These are phyloP conservation scores for Astreopora myriophthalma DNA, from an alignment of 64 coral and sea anemone species.

Conservation along the genomic window DNA sequence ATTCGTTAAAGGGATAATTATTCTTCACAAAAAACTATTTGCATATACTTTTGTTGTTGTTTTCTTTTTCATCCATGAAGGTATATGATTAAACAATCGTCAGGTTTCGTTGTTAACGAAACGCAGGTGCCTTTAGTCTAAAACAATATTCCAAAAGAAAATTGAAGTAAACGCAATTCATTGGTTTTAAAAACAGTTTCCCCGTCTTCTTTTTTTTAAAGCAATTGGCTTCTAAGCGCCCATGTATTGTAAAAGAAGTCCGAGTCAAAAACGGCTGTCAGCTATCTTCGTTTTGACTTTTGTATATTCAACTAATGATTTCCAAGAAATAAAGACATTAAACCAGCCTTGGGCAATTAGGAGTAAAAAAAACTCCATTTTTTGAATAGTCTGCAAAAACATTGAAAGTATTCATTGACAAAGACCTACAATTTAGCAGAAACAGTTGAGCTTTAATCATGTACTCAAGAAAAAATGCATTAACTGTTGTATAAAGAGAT, in stretches of 20 bases:
- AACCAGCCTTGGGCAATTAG: not conserved
- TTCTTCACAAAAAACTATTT: not conserved
- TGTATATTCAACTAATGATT: not conserved
- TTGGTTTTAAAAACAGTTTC: too few species aligned
- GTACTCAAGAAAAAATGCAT: not conserved
- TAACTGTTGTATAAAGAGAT: not conserved
- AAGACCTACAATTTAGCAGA: not conserved
- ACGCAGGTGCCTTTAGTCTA: not conserved
- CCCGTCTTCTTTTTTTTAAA: too few species aligned
- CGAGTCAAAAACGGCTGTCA: not conserved
- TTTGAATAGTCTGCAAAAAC: not conserved
- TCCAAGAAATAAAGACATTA: not conserved
- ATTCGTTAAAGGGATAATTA: not conserved
- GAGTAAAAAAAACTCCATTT: not conserved
- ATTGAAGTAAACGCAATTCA: too few species aligned
- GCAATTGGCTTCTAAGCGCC: not conserved
- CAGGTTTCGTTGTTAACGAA: constrained; percentile 7
- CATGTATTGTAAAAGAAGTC: not conserved
- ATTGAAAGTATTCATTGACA: not conserved
- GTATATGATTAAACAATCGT: constrained; percentile 16
- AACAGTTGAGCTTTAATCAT: not conserved
- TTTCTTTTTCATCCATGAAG: not conserved
- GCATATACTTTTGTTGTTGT: not conserved
- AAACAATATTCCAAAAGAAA: too few species aligned
- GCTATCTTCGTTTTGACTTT: not conserved